Base-by-base conservation (phyloP, 2,113 vertebrate species). In the Ceuthmochares aereus region DNA sequence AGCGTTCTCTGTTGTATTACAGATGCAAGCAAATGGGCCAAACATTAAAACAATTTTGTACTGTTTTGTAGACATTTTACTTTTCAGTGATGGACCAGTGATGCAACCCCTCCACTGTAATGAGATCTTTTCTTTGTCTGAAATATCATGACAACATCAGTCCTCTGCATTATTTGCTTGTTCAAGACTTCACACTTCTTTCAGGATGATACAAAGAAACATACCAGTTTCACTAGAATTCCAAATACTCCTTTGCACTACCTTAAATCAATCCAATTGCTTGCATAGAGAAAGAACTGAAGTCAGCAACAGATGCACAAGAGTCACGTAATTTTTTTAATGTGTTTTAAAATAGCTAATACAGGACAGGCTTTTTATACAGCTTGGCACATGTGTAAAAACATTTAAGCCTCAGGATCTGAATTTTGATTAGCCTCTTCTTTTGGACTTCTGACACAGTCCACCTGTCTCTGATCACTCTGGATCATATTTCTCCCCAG, bases 301-400 rank as follows among this genome's bases (percentile, higher is more conserved):
- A 54, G 64, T 77, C 76, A 95, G 42, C 64, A 84, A 74, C 34
- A 52, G 52, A 52, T 37, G 68, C 12, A 17, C 27, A 42, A 70
- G 9, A 81, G 76, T 84, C 43, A 86, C 26, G 80, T 73, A 16
- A 55, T 87, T 95, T 93, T 92, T 92, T 60, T 64, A 78, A 79
- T 20, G 30, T 59, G 20, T 52, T 95, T 95, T 79, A 84, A 91
- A 96, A 91, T 62, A 96, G 87, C 49, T 95, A 66, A 91, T 60
- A 90, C n/a, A 78, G n/a, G 14, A 68, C 23, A 75, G 49, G n/a
- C 40, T 87, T 91, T 95, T 93, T 79, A 96, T 87, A 82, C 60
- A 84, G 69, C 54, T 87, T 91, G 70, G 74, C 85, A 87, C 4
- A 26, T 11, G 8, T 70, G 19, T 76, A 69, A 73, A 91, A 59